A percentile compares a stretch with the other conserved stretches of the same genome.
Conservation (phyloP, 2,888 invertebrate genomes). For the Cerceris rybyensis region DNA sequence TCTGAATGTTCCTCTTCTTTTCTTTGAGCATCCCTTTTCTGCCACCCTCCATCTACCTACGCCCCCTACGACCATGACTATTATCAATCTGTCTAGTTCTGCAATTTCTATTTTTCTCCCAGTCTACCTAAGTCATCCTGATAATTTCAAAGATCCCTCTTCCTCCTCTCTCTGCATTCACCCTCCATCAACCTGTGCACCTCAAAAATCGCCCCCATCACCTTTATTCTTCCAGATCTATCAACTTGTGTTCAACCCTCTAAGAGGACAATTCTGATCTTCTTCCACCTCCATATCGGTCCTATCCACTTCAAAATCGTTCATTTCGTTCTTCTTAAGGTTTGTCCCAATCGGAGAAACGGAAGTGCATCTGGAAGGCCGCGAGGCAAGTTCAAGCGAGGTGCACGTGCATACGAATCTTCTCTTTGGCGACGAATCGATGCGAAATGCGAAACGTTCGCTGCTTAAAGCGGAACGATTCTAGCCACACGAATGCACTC, state of each 20-base stretch:
- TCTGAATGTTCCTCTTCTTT: no score
- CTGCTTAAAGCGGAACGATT: slow-evolving; percentile 25
- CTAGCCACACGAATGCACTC: background rate
- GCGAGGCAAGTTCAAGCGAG: slow-evolving; percentile 44
- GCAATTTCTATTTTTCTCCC: slow-evolving; percentile 15
- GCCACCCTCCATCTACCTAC: no score
- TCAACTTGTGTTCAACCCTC: no score
- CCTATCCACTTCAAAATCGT: background rate
- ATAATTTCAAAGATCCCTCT: background rate
- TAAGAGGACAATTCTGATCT: background rate
- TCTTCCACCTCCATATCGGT: slow-evolving; percentile 7
- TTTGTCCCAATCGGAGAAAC: slow-evolving; percentile 31
- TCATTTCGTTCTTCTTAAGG: no score
- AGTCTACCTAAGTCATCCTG: background rate
- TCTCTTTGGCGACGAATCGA: slow-evolving; percentile 27
- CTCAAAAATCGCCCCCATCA: no score
- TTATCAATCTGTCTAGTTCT: no score
- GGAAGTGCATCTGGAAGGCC: slow-evolving; percentile 39
- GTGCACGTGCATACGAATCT: slow-evolving; percentile 17
- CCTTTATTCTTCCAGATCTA: no score
- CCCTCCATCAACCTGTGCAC: no score
- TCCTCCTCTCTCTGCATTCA: background rate
- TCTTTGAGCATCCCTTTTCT: slow-evolving; percentile 9
- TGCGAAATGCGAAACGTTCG: slow-evolving; percentile 13
- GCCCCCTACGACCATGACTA: no score